Conservation (phyloP, 2,888 invertebrate species). For the Troides helena region DNA sequence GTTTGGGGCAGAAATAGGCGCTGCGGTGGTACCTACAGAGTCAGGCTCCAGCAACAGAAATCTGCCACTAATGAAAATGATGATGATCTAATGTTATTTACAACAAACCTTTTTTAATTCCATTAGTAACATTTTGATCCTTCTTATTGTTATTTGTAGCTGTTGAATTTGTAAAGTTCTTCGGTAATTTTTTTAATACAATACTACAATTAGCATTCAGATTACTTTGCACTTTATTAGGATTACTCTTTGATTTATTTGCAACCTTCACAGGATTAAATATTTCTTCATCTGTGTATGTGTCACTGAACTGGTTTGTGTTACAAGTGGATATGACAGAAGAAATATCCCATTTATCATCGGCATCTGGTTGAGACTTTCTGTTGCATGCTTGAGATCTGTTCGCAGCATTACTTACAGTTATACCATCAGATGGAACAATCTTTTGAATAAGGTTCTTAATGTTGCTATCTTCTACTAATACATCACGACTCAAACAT, state of each 20-base stretch:
- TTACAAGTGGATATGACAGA: slow-evolving; percentile 55
- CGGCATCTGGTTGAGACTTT: slow-evolving; percentile 40
- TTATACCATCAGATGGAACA: slow-evolving; percentile 61
- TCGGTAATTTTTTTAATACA: slow-evolving; percentile 33
- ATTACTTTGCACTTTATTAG: slow-evolving; percentile 10
- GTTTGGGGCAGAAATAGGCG: too few species aligned
- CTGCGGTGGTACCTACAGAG: too few species aligned
- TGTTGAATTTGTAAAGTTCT: not conserved
- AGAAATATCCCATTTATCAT: slow-evolving; percentile 59
- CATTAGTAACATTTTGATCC: slow-evolving; percentile 11
- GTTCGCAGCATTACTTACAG: slow-evolving; percentile 50
- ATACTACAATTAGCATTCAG: slow-evolving; percentile 30
- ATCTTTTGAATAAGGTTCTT: slow-evolving; percentile 69
- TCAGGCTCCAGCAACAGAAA: too few species aligned
- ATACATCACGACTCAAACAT: slow-evolving; percentile 58
- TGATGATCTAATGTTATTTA: too few species aligned
- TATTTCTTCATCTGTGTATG: slow-evolving; percentile 71
- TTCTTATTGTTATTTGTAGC: slow-evolving; percentile 8
- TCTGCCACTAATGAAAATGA: too few species aligned
- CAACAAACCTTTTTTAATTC: slow-evolving; percentile 17
- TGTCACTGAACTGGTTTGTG: slow-evolving; percentile 58
- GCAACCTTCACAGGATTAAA: slow-evolving; percentile 37
- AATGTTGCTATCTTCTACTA: slow-evolving; percentile 54
- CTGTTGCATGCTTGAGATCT: slow-evolving; percentile 38
- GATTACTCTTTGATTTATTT: slow-evolving; percentile 12